Conservation (phyloP, 2,113 vertebrate genomes). For the Chloropsis cyanopogon region DNA sequence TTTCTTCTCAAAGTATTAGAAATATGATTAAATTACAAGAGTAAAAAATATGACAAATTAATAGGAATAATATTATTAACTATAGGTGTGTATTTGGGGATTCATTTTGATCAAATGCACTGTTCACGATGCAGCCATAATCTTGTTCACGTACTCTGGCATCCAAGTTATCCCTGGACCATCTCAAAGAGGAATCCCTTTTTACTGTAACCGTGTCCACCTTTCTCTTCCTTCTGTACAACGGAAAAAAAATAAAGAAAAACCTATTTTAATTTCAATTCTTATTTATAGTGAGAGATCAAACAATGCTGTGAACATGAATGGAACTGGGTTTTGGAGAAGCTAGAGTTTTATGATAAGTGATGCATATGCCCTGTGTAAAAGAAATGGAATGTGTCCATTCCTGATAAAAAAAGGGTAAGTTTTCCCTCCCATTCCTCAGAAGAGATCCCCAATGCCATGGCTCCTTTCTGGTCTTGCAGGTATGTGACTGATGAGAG, state of each 20-base stretch:
- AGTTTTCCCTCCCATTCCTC: neutral
- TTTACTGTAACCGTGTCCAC: fast-evolving
- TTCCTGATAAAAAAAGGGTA: neutral
- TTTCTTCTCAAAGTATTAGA: neutral
- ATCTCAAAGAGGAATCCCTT: neutral
- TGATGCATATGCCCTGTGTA: neutral
- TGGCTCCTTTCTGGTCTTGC: neutral
- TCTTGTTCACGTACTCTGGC: neutral
- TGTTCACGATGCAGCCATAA: neutral
- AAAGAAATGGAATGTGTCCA: neutral
- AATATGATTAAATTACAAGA: neutral
- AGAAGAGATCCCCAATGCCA: neutral
- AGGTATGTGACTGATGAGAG: neutral
- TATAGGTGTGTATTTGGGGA: neutral
- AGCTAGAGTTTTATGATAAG: neutral
- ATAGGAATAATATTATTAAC: neutral
- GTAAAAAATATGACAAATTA: neutral
- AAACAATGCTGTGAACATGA: neutral
- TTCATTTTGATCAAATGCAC: constrained; percentile 40
- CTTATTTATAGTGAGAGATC: neutral
- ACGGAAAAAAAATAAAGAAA: neutral
- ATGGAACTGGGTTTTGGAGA: neutral
- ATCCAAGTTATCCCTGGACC: neutral
- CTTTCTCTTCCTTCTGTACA: neutral
- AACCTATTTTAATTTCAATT: neutral